These are phyloP conservation scores for Sturnira hondurensis DNA, from an alignment of 2,113 vertebrate genomes.

Conservation along the genomic window DNA sequence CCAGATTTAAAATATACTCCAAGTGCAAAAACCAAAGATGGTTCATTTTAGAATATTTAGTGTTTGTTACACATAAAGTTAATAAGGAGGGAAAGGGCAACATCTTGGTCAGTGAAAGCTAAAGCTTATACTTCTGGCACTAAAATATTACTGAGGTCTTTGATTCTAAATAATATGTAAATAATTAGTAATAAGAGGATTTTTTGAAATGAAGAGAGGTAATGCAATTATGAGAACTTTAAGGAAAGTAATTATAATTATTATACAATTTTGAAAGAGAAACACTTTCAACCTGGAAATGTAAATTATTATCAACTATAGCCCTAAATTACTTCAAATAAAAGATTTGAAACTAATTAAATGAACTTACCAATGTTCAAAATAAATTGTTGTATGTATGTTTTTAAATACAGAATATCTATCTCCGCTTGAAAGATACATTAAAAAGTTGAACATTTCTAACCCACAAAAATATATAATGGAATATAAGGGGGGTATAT, in stretches of 20 bases:
- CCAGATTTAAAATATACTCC: constrained; percentile 23
- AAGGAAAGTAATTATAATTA: constrained; percentile 20
- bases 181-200: background rate
- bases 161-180: constrained; percentile 27
- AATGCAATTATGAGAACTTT: background rate
- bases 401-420: constrained; percentile 14
- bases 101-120: background rate
- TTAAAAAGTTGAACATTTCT: background rate
- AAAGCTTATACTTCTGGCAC: background rate
- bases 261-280: background rate
- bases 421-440: constrained; percentile 1
- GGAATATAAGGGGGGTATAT: background rate
- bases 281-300: background rate
- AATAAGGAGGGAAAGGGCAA: background rate
- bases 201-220: constrained; percentile 22
- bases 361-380: background rate
- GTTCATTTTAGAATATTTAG: background rate
- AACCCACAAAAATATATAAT: background rate
- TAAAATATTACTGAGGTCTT: background rate
- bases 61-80: constrained; percentile 7
- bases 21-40: constrained; percentile 28
- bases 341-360: constrained; percentile 14
- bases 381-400: background rate
- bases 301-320: background rate
- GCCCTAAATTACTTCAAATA: constrained; percentile 8